These are phyloP conservation scores for Alviniconcha strummeri DNA, from an alignment of 2,888 invertebrate genomes.

Conservation along the genomic window DNA sequence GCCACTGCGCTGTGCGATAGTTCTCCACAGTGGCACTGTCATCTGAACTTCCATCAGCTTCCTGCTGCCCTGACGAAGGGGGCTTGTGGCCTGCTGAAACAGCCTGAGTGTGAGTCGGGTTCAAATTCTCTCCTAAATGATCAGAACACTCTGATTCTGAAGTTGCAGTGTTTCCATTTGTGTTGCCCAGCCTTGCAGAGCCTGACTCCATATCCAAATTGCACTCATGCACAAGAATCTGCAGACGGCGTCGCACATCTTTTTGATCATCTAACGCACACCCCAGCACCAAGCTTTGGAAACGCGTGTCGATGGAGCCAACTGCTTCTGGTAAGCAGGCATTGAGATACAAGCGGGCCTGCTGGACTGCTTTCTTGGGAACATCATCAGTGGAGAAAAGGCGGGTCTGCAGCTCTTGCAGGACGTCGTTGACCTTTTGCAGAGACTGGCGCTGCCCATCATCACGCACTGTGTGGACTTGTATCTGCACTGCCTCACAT, in stretches of 20 bases:
- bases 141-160: no score
- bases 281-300: constrained; percentile 70
- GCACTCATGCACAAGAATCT: constrained; percentile 36
- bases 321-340: constrained; percentile 72
- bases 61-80: no score
- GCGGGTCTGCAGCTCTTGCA: constrained; percentile 63
- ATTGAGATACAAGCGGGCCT: constrained; percentile 69
- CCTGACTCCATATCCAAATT: no score
- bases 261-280: constrained; percentile 75
- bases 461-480: constrained; percentile 70
- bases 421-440: constrained; percentile 60
- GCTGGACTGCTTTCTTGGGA: constrained; percentile 48
- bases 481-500: constrained; percentile 72
- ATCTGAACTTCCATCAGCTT: no score
- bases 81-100: no score
- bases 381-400: constrained; percentile 49
- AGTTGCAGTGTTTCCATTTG: no score
- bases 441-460: constrained; percentile 70
- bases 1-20: no score
- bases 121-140: no score
- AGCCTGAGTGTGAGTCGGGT: no score
- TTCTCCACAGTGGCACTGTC: no score
- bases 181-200: no score
- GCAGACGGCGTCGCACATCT: constrained; percentile 53
- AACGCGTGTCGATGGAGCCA: constrained; percentile 71